Evolutionary conservation across 2,113 vertebrate species (phyloP), one percentile per base, ranked within the genome.

Genomic region (Indicator indicator): DNA sequence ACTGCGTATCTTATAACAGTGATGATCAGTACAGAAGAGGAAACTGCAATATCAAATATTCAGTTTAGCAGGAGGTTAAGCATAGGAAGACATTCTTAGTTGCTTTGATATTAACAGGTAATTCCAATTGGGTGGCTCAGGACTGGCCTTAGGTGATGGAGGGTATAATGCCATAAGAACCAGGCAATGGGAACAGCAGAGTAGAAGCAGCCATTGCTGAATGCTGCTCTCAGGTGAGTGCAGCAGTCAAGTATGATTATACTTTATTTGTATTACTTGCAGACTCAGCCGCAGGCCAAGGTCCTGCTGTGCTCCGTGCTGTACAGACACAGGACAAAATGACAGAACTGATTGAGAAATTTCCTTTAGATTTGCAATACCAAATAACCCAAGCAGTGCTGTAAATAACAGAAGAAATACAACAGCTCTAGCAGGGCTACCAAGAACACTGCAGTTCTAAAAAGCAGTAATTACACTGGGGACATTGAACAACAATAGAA

Each of bases 361-460:
- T 84, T 86, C 38, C 33, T 69, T 92, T 84, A 36, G 54, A 72
- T 72, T 85, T 79, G 33, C 68, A 52, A 19, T 24, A 89, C 52
- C 63, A 71, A 73, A 36, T 68, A 92, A 69, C 20, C 19, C 33
- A 74, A 30, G 2, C 56, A 60, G 33, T 44, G 42, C 68, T 64
- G 84, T 79, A 85, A 91, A 48, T 67, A 86, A 91, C 20, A 80
- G 44, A 78, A 93, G 62, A 79, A 84, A 71, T 32, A 2, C 4
- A 91, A 67, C 16, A 74, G 71, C 27, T 73, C 27, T 73, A 70
- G 59, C 30, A 97, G 60, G 16, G 17, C 5, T 32, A 91, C 52
- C 19, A 88, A 78, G 50, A 48, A 83, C 5, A 15, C 33, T 50
- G 27, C 18, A 85, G 67, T 23, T 54, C 62, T 79, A 44, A 86